A percentile compares a stretch with the other conserved stretches of the same genome.
Evolutionary conservation across 2,797 vertebrate species (phyloP).

Genomic region (Microhierax caerulescens): DNA sequence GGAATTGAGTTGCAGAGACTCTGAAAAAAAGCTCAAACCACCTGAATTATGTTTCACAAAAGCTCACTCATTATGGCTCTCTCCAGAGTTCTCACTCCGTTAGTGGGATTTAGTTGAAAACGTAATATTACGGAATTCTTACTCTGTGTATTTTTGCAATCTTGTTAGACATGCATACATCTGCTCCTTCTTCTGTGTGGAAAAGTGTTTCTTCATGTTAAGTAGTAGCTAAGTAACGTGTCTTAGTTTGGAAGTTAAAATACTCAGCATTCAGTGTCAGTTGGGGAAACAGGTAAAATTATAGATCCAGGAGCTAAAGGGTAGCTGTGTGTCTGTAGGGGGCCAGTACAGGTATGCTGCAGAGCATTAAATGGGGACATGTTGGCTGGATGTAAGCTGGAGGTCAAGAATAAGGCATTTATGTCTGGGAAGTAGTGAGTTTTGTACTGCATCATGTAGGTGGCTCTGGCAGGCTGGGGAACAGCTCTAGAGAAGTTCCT

Average conservation of each 20-base stretch:
- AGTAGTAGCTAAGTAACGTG: not conserved
- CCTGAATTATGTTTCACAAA: not conserved
- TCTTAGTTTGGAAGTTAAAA: not conserved
- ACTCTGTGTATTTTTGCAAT: not conserved
- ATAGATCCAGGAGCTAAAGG: not conserved
- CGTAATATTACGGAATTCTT: not conserved
- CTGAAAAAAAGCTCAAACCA: not conserved
- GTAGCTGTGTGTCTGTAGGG: not conserved
- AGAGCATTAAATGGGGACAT: fast-evolving
- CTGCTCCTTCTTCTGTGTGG: not conserved
- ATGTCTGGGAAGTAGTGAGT: not conserved
- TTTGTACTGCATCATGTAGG: not conserved
- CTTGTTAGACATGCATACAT: not conserved
- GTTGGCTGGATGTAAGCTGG: not conserved
- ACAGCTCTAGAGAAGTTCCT: not conserved
- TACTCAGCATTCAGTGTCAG: not conserved
- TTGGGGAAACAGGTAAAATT: not conserved
- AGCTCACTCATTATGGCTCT: not conserved
- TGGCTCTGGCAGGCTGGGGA: not conserved
- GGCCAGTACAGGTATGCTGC: not conserved
- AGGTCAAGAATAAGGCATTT: not conserved
- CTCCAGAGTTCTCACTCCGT: not conserved
- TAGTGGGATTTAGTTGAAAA: not conserved
- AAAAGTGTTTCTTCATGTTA: not conserved
- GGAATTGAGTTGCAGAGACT: not conserved